Percentiles rank a stretch among this genome's conserved stretches.
Evolutionary conservation across 2,888 invertebrate species (phyloP).

Genomic region (Teinopalpus imperialis): DNA sequence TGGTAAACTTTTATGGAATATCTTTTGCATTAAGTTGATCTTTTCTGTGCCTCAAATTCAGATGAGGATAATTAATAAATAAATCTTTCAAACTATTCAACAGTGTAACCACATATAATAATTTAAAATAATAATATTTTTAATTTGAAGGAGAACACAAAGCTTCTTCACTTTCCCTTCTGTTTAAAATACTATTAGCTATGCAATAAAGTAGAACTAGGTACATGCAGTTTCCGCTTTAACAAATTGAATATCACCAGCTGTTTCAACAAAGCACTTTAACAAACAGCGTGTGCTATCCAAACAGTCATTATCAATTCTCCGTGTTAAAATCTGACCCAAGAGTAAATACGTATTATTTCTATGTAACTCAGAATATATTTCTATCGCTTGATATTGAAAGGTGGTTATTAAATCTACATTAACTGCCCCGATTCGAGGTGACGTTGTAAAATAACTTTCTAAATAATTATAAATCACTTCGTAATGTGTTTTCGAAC

Average conservation of each 20-base stretch:
- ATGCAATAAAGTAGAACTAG: background rate
- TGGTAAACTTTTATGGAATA: too few species aligned
- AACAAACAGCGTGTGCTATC: slow-evolving; percentile 12
- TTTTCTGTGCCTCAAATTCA: too few species aligned
- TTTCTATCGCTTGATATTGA: slow-evolving; percentile 2
- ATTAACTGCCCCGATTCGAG: slow-evolving; percentile 19
- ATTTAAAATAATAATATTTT: too few species aligned
- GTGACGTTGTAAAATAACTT: slow-evolving; percentile 20
- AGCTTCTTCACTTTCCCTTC: background rate
- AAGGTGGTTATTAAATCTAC: slow-evolving; percentile 28
- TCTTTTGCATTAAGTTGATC: too few species aligned
- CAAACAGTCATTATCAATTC: slow-evolving; percentile 20
- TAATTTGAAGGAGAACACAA: too few species aligned
- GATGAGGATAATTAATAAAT: too few species aligned
- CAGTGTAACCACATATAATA: too few species aligned
- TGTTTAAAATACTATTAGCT: background rate
- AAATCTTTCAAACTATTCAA: too few species aligned
- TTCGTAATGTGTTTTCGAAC: slow-evolving; percentile 15
- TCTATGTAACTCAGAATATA: slow-evolving; percentile 11
- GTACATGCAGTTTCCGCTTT: slow-evolving; percentile 4
- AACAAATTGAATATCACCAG: slow-evolving; percentile 14
- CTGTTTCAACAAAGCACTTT: slow-evolving; percentile 17
- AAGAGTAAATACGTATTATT: slow-evolving; percentile 12
- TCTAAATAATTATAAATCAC: slow-evolving; percentile 24
- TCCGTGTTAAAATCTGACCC: slow-evolving; percentile 18